phyloP scores from a whole-genome alignment of 53 echinoderm and acorn worm species.

The Echinometra lucunter region DNA sequence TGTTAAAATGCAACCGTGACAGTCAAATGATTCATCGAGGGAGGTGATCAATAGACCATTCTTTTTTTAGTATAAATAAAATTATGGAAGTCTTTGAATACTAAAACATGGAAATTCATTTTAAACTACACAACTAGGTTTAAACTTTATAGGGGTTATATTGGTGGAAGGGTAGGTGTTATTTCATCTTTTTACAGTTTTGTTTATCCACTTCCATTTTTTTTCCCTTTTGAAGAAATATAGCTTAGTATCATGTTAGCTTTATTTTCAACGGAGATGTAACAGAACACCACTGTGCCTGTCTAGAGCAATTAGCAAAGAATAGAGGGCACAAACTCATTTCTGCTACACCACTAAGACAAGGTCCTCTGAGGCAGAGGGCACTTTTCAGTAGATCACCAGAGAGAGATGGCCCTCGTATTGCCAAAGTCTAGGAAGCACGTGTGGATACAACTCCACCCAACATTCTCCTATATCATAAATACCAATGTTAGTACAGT shows the following conservation, averaged over 20 bases:
- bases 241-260: neutral
- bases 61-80: neutral
- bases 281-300: neutral
- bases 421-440: neutral
- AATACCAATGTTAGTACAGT: too few species aligned
- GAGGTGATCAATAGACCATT: neutral
- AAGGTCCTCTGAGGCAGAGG: neutral
- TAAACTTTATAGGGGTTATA: neutral
- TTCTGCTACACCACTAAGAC: slow-evolving; percentile 61
- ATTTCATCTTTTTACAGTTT: neutral
- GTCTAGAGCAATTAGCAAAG: neutral
- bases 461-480: too few species aligned
- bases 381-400: slow-evolving; percentile 59
- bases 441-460: too few species aligned
- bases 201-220: neutral
- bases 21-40: neutral
- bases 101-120: neutral
- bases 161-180: neutral
- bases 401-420: neutral
- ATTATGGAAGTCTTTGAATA: neutral
- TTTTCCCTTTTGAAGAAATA: neutral
- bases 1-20: neutral
- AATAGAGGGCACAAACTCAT: neutral
- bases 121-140: neutral
- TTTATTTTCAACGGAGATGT: neutral